Percentiles rank a stretch among this genome's conserved stretches.
phyloP scores from a whole-genome alignment of 2,113 vertebrate species.

The Rhinopomastus cyanomelas region DNA sequence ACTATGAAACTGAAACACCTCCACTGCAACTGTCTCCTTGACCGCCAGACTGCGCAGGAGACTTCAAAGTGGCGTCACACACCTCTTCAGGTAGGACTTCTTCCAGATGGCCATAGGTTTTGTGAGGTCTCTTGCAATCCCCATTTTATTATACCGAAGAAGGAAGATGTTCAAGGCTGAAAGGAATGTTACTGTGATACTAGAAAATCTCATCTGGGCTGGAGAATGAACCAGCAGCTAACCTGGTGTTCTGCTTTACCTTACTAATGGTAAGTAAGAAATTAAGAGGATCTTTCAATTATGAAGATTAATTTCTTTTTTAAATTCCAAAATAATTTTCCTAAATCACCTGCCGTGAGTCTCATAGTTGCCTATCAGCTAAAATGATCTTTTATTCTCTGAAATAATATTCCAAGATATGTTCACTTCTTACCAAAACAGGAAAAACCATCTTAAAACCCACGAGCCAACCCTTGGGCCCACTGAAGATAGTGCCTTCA shows the following conservation, averaged over 20 bases:
- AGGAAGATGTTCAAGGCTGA: not conserved
- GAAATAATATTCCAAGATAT: not conserved
- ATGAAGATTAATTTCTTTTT: not conserved
- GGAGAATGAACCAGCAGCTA: not conserved
- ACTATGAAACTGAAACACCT: not conserved
- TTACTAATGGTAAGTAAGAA: not conserved
- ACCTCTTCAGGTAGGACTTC: not conserved
- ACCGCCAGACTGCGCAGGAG: not conserved
- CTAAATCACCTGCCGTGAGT: not conserved
- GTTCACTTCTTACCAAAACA: not conserved
- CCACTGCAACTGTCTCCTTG: not conserved
- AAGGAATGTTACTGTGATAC: not conserved
- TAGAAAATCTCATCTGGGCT: not conserved
- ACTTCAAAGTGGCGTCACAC: not conserved
- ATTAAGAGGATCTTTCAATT: not conserved
- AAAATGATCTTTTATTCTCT: not conserved
- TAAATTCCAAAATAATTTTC: not conserved
- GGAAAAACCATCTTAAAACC: not conserved
- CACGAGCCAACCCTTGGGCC: not conserved
- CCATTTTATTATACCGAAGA: not conserved
- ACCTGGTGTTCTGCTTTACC: not conserved
- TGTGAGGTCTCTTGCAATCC: not conserved
- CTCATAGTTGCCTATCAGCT: not conserved
- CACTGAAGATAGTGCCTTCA: not conserved
- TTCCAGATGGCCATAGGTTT: not conserved